Percentiles rank a stretch among this genome's conserved stretches.
Conservation (phyloP, 1,140 invertebrate species). For the Drosophila ercepeae region DNA sequence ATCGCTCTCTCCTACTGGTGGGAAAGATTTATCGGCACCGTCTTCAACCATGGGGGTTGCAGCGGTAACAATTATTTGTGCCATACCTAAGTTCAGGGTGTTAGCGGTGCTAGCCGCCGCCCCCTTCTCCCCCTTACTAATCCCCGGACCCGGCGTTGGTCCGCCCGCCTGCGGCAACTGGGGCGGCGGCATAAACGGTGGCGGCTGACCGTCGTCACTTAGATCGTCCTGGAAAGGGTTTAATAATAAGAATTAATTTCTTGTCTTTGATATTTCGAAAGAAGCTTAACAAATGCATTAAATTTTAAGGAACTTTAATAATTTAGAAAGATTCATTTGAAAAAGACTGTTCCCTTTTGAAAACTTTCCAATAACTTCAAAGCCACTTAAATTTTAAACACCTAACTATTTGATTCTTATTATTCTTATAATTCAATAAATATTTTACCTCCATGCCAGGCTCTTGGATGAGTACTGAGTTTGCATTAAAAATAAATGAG, state of each 20-base stretch:
- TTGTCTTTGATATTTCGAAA: too few relatives aligned
- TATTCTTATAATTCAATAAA: background rate
- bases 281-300: too few relatives aligned
- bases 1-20: slow-evolving; percentile 81
- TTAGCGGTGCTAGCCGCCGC: slow-evolving; percentile 73
- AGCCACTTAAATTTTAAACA: background rate
- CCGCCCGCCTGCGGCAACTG: slow-evolving; percentile 49
- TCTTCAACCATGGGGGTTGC: slow-evolving; percentile 95
- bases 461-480: slow-evolving; percentile 82
- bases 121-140: slow-evolving; percentile 54
- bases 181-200: slow-evolving; percentile 74
- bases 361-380: background rate
- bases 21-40: slow-evolving; percentile 83
- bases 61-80: slow-evolving; percentile 94
- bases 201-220: slow-evolving; percentile 78
- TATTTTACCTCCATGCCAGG: slow-evolving; percentile 80
- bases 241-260: background rate
- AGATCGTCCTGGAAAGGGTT: slow-evolving; percentile 67
- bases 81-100: slow-evolving; percentile 87
- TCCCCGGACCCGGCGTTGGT: slow-evolving; percentile 5
- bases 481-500: slow-evolving; percentile 71
- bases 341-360: background rate
- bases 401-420: background rate
- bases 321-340: too few relatives aligned
- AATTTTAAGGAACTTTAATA: too few relatives aligned